phyloP scores from a whole-genome alignment of 2,888 invertebrate species.

The Pteria penguin region DNA sequence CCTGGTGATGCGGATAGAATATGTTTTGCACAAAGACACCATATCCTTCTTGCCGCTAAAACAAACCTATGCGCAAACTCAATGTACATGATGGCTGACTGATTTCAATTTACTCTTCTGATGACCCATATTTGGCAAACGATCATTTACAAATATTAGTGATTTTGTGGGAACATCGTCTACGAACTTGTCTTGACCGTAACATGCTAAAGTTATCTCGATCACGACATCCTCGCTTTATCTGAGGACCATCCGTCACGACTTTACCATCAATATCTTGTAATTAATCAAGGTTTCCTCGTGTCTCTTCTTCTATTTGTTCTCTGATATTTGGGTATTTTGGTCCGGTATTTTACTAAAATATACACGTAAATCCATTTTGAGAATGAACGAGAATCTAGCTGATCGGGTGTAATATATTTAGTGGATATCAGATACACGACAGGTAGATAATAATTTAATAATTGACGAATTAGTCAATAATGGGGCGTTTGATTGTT shows the following conservation, averaged over 20 bases:
- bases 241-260: neutral
- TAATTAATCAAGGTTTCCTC: neutral
- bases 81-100: too few relatives aligned
- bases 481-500: too few relatives aligned
- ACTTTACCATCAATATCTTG: neutral
- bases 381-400: neutral
- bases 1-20: too few relatives aligned
- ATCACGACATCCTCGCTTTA: neutral
- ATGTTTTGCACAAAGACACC: too few relatives aligned
- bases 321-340: neutral
- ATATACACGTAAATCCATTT: neutral
- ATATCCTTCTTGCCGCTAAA: too few relatives aligned
- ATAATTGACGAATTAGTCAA: constrained; percentile 15
- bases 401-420: neutral
- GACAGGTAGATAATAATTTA: constrained; percentile 20
- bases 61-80: too few relatives aligned
- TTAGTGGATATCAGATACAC: neutral
- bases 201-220: neutral
- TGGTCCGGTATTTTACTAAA: neutral
- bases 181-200: neutral
- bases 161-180: neutral
- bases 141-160: too few relatives aligned
- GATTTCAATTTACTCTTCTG: too few relatives aligned
- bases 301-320: neutral
- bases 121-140: too few relatives aligned